Base-by-base conservation (phyloP, 2,888 invertebrate genomes). In the Leucoma salicis region DNA sequence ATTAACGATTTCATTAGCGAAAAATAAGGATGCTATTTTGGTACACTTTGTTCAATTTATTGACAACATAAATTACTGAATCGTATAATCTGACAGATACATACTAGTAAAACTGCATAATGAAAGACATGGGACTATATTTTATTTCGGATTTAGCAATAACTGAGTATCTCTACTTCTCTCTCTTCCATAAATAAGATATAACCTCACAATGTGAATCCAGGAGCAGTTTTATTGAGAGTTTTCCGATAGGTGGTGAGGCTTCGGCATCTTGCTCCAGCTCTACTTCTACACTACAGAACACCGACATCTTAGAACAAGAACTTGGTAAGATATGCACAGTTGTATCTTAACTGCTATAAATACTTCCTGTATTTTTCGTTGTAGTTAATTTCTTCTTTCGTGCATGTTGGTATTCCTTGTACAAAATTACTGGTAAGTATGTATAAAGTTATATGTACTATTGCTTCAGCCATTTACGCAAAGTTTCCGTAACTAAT, bases 241-340 rank as follows among this genome's bases (percentile, higher is more conserved):
- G 53, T 46, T 34, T 31, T 44, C 21, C 43, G 31, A 49, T 84
- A 89, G 88, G 88, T 85, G 85, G 74, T 40, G 88, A 87, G 34
- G 70, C 66, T 49, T 68, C 86, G 34, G 78, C 82, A 36, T 66
- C 84, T 1, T 79, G 80, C 41, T 83, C 81, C 41, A 68, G 70
- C 43, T 57, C 65, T 47, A 53, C 65, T 41, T 63, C 76, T 38
- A 65, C 75, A 49, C 74, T 66, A 49, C 45, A 25, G 39, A 68
- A 58, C 66, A 66, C 69, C 36, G 81, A 79, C 55, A 70, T 85
- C 58, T 65, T 73, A 57, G 87, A 85, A 60, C 80, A 83, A 58
- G 82, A 84, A 60, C 81, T 86, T 62, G 88, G 88, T 89, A 77
- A 87, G 87, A 69, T 39, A 40, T 46, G 42, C 7, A 35, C 15